Conservation (phyloP, 2,113 vertebrate species). For the Muntiacus muntjak region DNA sequence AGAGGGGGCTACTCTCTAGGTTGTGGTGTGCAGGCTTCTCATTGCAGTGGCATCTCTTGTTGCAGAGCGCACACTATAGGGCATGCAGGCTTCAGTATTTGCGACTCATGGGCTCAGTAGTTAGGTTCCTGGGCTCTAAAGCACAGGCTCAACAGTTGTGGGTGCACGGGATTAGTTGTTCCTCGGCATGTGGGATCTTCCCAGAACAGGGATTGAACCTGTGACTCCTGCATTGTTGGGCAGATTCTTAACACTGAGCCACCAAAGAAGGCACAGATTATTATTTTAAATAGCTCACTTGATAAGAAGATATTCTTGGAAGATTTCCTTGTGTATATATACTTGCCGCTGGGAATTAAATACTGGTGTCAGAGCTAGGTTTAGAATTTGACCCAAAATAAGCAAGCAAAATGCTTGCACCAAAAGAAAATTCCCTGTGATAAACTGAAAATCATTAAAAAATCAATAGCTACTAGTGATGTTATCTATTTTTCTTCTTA, state of each 20-base stretch:
- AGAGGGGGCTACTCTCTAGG: background rate
- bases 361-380: background rate
- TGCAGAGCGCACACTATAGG: background rate
- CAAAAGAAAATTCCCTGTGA: background rate
- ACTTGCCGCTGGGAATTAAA: background rate
- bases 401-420: background rate
- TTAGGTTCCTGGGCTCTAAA: background rate
- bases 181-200: background rate
- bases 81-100: background rate
- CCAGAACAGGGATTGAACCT: background rate
- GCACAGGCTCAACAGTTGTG: background rate
- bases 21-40: background rate
- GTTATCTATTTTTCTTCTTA: background rate
- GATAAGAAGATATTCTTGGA: background rate
- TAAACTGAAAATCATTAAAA: background rate
- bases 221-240: background rate
- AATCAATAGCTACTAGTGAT: background rate
- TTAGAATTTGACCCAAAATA: slow-evolving; percentile 19
- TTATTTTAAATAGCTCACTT: background rate
- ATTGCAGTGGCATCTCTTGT: background rate
- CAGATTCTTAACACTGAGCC: background rate
- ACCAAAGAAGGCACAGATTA: background rate
- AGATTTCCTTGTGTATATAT: background rate
- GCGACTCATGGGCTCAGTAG: fast-evolving
- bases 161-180: background rate